Base-by-base conservation (phyloP, 1,140 invertebrate species). In the Vanessa tameamea region DNA sequence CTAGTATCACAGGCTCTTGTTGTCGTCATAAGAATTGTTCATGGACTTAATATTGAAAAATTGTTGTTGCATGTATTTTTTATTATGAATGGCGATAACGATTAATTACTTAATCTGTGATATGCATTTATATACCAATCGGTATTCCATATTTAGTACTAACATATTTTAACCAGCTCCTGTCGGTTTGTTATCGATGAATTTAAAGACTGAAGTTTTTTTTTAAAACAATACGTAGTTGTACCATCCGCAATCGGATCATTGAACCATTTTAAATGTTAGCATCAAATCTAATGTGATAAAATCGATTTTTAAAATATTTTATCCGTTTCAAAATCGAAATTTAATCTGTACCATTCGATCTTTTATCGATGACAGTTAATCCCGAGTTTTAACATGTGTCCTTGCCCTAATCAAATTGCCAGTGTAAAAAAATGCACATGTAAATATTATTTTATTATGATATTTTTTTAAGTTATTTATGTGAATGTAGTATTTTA, bases 401-500 rank as follows among this genome's bases (percentile, higher is more conserved):
- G 69, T 73, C 69, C 80, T 82, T 79, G 70, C 74, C 79, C 69
- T 69, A 80, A 85, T 87, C 63, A 73, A 86, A 86, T 87, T 82
- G 76, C 74, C 78, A 81, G 77, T 82, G 75, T 81, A 83, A 81
- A 85, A 81, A 31, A 79, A 80, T 83, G 84, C 77, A 80, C 82
- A 85, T 90, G 88, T 92, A 90, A 84, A 90, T 91, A 88, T 82
- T 79, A 79, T 83, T 79, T 82, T 80, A 81, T 82, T 79, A 69
- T 61, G 70, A 84, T 83, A 81, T 85, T 86, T 53, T 31, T 87
- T 83, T 91, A 89, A 91, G 82, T 91, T 90, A 91, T 91, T 92
- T 92, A 91, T 92, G 87, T 86, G 84, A 90, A 89, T 88, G 75
- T 90, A 87, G 85, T 78, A 84, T 90, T 88, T 83, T 88, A 87